phyloP scores from a whole-genome alignment of 2,113 vertebrate species.

The Lipotes vexillifer region DNA sequence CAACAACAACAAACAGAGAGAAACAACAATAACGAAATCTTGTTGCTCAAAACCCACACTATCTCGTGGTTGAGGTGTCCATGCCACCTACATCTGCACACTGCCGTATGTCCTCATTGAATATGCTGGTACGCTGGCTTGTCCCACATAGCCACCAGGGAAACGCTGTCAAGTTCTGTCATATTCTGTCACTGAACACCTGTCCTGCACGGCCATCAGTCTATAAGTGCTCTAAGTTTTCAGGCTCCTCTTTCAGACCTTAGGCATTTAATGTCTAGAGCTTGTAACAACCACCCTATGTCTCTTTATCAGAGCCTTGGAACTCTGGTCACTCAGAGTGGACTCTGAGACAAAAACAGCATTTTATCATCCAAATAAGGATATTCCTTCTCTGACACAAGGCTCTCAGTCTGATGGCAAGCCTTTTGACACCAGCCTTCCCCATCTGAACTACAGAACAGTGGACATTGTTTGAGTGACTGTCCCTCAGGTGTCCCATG shows the following conservation, averaged over 20 bases:
- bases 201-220: not conserved
- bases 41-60: not conserved
- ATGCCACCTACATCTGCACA: not conserved
- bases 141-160: not conserved
- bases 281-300: not conserved
- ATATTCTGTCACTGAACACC: not conserved
- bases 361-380: not conserved
- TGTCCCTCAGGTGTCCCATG: not conserved
- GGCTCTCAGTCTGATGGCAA: not conserved
- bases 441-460: not conserved
- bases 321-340: not conserved
- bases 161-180: not conserved
- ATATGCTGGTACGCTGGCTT: not conserved
- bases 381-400: not conserved
- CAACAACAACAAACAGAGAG: not conserved
- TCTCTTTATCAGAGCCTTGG: not conserved
- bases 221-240: not conserved
- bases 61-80: accelerated
- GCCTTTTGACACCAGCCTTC: not conserved
- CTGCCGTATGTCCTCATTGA: not conserved
- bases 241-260: not conserved
- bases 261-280: accelerated
- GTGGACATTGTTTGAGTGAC: not conserved
- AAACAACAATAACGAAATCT: not conserved
- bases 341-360: not conserved